Conservation (phyloP, 2,888 invertebrate species). For the Eugnorisma glareosa region DNA sequence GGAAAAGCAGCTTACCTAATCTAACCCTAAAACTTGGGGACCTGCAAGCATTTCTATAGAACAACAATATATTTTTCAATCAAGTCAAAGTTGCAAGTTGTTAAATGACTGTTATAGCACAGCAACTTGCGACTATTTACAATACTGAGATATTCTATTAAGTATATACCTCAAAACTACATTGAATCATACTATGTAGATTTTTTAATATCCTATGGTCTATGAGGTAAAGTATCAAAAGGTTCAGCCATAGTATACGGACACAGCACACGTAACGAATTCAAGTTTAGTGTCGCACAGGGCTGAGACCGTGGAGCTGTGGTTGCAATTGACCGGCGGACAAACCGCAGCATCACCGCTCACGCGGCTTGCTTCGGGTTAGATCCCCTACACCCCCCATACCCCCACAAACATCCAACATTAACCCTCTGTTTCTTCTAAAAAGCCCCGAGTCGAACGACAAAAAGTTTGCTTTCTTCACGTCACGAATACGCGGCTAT, state of each 20-base stretch:
- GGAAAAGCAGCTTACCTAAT: not conserved
- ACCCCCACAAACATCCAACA: slow-evolving; percentile 45
- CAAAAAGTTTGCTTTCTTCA: slow-evolving; percentile 72
- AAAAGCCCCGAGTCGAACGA: slow-evolving; percentile 62
- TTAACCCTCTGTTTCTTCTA: slow-evolving; percentile 46
- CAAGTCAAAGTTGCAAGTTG: not conserved
- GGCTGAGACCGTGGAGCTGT: slow-evolving; percentile 75
- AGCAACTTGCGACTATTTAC: not conserved
- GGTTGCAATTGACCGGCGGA: slow-evolving; percentile 71
- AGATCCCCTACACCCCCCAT: slow-evolving; percentile 18
- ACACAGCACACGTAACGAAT: slow-evolving; percentile 86
- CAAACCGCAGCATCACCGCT: slow-evolving; percentile 66
- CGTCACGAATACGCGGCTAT: slow-evolving; percentile 76
- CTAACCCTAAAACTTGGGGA: not conserved
- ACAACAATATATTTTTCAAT: not conserved
- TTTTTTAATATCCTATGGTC: not conserved
- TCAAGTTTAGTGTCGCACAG: slow-evolving; percentile 86
- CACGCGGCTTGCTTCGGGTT: slow-evolving; percentile 23
- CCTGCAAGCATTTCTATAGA: not conserved
- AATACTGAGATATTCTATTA: not conserved
- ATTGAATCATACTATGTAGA: not conserved
- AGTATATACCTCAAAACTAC: not conserved
- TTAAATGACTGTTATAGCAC: not conserved
- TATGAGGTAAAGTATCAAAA: slow-evolving; percentile 69
- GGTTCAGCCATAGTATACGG: slow-evolving; percentile 69